These are phyloP conservation scores for Plectus sambesii DNA, from an alignment of 1,140 invertebrate genomes.

Conservation along the genomic window DNA sequence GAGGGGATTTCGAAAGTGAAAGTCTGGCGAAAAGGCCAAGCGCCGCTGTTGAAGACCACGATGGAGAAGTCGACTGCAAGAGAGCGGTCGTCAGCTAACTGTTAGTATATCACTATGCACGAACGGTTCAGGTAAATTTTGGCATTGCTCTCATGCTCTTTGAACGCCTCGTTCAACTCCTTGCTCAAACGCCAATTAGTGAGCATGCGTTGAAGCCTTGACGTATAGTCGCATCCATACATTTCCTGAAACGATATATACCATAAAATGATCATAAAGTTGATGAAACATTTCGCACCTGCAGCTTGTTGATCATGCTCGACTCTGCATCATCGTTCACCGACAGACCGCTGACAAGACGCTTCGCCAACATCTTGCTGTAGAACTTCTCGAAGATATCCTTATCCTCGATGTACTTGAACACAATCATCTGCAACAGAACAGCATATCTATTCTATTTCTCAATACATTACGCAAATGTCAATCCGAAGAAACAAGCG, in stretches of 20 bases:
- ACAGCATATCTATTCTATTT: too few relatives aligned
- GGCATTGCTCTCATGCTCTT: too few relatives aligned
- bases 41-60: slow-evolving; percentile 78
- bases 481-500: slow-evolving; percentile 14
- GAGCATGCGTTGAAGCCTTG: slow-evolving; percentile 93
- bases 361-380: slow-evolving; percentile 94
- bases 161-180: slow-evolving; percentile 53
- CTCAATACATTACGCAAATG: too few relatives aligned
- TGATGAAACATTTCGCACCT: too few relatives aligned
- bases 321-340: slow-evolving; percentile 97
- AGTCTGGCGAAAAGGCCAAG: slow-evolving; percentile 96
- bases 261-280: too few relatives aligned
- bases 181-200: slow-evolving; percentile 94
- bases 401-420: slow-evolving; percentile 99
- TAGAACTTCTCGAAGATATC: slow-evolving; percentile 99
- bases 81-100: too few relatives aligned
- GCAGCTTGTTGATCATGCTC: slow-evolving; percentile 98
- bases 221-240: slow-evolving; percentile 98
- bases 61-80: slow-evolving; percentile 51
- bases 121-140: too few relatives aligned
- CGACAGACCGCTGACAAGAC: slow-evolving; percentile 90
- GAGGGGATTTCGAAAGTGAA: slow-evolving; percentile 17
- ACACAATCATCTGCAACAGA: slow-evolving; percentile 81
- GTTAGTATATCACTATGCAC: too few relatives aligned
- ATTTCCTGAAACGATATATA: too few relatives aligned